A percentile compares a stretch with the other conserved stretches of the same genome.
Evolutionary conservation across 2,888 invertebrate species (phyloP).

Genomic region (Noctua fimbriata): DNA sequence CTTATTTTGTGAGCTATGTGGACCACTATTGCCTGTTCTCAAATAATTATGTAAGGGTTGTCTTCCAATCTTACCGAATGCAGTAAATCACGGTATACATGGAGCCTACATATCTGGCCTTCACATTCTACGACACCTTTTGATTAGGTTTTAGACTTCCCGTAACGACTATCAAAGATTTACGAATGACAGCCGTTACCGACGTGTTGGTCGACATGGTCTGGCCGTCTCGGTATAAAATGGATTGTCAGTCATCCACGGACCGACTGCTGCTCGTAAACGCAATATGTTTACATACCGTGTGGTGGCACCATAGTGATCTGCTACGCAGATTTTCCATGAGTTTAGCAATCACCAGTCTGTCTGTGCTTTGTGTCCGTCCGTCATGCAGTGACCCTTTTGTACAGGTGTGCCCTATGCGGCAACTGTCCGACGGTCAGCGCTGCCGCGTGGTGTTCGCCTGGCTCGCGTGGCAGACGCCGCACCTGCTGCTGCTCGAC

Average conservation of each 20-base stretch:
- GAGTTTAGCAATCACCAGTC: not conserved
- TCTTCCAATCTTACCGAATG: not conserved
- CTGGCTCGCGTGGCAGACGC: slow-evolving; percentile 99
- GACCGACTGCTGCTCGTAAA: not conserved
- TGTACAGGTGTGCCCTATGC: slow-evolving; percentile 96
- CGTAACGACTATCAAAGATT: not conserved
- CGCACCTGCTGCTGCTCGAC: slow-evolving; percentile 96
- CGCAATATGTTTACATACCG: not conserved
- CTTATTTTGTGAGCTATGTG: not conserved
- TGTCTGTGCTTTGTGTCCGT: not conserved
- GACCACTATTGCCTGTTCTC: not conserved
- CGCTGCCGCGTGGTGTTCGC: slow-evolving; percentile 99
- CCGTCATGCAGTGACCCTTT: not conserved
- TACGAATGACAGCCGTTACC: not conserved
- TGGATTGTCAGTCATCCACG: not conserved
- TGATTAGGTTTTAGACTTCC: not conserved
- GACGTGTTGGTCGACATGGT: not conserved
- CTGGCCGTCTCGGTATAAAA: not conserved
- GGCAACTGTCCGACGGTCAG: slow-evolving; percentile 99
- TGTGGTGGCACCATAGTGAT: not conserved
- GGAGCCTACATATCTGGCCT: not conserved
- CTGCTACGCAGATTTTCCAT: not conserved
- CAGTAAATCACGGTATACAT: not conserved
- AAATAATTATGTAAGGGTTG: not conserved
- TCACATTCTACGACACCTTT: not conserved